Conservation (phyloP, 2,113 vertebrate genomes). For the Sander lucioperca region DNA sequence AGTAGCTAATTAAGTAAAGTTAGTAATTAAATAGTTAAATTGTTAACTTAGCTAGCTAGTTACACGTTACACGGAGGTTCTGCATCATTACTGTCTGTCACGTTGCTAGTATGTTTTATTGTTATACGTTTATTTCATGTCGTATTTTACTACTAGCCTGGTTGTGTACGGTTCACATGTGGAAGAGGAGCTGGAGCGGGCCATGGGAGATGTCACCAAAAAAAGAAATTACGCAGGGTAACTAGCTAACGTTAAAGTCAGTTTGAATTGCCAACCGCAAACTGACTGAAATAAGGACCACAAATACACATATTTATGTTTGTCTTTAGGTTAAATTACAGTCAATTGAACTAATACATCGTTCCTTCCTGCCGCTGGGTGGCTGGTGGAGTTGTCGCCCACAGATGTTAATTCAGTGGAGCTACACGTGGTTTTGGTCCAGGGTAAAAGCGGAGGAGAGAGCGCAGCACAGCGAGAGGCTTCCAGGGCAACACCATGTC, state of each 20-base stretch:
- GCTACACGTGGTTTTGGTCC: conserved; percentile 66
- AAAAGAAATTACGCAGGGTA: not conserved
- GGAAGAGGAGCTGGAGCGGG: too few relatives aligned
- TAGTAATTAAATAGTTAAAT: too few relatives aligned
- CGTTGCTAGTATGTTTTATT: not conserved
- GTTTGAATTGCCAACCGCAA: not conserved
- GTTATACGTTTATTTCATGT: not conserved
- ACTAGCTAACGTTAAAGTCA: not conserved
- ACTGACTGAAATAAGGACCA: too few relatives aligned
- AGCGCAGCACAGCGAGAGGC: conserved; percentile 47
- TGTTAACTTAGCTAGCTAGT: too few relatives aligned
- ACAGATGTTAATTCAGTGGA: conserved; percentile 11
- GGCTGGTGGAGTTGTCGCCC: conserved; percentile 31
- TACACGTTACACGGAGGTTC: too few relatives aligned
- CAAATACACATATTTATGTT: too few relatives aligned
- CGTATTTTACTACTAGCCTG: not conserved
- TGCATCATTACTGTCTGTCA: not conserved
- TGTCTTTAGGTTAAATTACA: not conserved
- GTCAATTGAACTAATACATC: not conserved
- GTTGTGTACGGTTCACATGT: not conserved
- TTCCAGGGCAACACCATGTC: conserved; percentile 79
- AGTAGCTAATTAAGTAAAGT: too few relatives aligned
- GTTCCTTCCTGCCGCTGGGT: conserved; percentile 31
- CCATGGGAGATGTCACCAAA: too few relatives aligned
- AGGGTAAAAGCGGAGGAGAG: conserved; percentile 63